A percentile compares a stretch with the other conserved stretches of the same genome.
Evolutionary conservation across 35 echinoderm and acorn worm species (phyloP).

Genomic region (Anneissia japonica): DNA sequence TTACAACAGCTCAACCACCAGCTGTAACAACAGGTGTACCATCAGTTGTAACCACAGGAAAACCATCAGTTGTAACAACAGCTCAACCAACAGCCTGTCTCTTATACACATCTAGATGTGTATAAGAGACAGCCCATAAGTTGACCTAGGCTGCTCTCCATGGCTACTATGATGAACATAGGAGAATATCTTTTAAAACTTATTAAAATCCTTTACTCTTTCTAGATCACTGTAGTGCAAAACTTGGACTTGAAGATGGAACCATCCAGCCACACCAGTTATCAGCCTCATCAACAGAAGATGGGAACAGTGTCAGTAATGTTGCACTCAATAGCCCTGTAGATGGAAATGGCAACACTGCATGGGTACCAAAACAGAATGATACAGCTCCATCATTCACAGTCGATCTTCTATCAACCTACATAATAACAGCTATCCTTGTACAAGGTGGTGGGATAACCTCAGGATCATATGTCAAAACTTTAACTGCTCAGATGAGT

Average conservation of each 20-base stretch:
- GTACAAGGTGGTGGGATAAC: constrained; percentile 64
- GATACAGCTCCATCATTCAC: constrained; percentile 50
- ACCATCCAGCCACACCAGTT: neutral
- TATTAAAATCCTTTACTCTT: neutral
- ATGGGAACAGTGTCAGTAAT: constrained; percentile 30
- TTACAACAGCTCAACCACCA: neutral
- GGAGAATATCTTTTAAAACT: neutral
- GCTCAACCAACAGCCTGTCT: neutral
- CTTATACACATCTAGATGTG: neutral
- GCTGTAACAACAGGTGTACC: constrained; percentile 1
- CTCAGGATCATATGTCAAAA: constrained; percentile 35
- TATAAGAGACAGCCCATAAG: neutral
- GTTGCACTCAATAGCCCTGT: constrained; percentile 45
- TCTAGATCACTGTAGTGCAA: neutral
- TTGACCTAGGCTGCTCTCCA: neutral
- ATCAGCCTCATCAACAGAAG: constrained; percentile 12
- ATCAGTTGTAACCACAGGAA: too few species aligned
- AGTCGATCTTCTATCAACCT: constrained; percentile 50
- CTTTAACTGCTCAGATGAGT: constrained; percentile 51
- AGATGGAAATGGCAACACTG: constrained; percentile 20
- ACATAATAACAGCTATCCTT: constrained; percentile 44
- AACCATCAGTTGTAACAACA: neutral
- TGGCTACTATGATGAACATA: neutral
- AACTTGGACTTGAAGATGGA: constrained; percentile 35
- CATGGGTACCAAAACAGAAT: constrained; percentile 40